Conservation (phyloP, 2,113 vertebrate species). For the Neolamprologus devosi region DNA sequence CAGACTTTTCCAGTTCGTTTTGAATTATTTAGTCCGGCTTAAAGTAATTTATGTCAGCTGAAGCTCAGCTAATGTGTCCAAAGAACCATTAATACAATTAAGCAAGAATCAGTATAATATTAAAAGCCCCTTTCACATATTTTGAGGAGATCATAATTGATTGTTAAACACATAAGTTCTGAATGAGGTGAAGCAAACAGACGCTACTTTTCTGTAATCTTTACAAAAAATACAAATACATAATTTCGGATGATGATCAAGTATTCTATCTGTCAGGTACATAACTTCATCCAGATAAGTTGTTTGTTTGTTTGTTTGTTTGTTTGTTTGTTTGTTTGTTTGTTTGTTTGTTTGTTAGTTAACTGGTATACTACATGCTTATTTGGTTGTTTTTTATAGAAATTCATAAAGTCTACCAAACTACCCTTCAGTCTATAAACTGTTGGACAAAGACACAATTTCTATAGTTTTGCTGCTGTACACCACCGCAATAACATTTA, state of each 20-base stretch:
- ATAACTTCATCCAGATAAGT: background rate
- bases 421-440: background rate
- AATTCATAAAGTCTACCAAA: background rate
- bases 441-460: background rate
- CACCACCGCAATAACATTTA: rapidly evolving
- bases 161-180: background rate
- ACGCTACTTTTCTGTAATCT: background rate
- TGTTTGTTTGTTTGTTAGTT: background rate
- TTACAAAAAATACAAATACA: background rate
- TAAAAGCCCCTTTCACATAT: background rate
- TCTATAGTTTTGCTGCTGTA: background rate
- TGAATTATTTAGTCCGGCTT: background rate
- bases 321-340: too few species aligned
- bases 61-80: background rate
- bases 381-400: background rate
- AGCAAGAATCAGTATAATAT: background rate
- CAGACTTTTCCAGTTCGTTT: background rate
- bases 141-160: background rate
- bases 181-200: background rate
- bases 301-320: background rate
- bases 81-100: background rate
- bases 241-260: background rate
- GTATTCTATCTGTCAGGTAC: background rate
- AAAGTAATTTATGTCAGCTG: background rate
- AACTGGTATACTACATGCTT: background rate